Evolutionary conservation across 2,797 vertebrate genomes (phyloP).

Genomic region (Pangasius djambal): DNA sequence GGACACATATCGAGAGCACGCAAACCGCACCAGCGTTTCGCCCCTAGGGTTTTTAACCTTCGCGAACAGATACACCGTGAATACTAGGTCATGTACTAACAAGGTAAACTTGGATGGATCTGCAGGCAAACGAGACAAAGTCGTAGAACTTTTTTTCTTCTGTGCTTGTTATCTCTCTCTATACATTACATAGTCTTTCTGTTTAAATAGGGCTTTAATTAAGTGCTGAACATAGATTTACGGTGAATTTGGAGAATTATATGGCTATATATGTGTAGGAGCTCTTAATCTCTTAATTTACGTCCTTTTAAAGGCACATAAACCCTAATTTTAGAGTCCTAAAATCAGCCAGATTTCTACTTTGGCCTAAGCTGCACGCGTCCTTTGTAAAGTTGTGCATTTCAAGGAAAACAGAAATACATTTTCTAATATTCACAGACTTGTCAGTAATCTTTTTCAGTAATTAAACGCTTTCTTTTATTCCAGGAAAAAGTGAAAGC

Average conservation of each 20-base stretch:
- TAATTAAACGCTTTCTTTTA: background rate
- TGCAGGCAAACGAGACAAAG: background rate
- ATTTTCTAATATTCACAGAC: background rate
- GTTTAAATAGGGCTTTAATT: background rate
- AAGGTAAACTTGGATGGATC: background rate
- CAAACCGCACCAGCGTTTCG: background rate
- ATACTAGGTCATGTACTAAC: background rate
- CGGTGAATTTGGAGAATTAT: background rate
- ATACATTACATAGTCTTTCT: background rate
- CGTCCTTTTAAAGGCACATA: background rate
- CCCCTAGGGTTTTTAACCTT: slow-evolving; percentile 5
- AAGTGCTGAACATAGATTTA: background rate
- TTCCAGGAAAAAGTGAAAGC: slow-evolving; percentile 94
- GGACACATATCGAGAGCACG: no score
- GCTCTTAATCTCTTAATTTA: background rate
- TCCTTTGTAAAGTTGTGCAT: background rate
- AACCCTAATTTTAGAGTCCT: background rate
- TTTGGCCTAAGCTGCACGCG: background rate
- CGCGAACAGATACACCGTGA: background rate
- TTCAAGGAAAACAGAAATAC: background rate
- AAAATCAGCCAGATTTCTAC: no score
- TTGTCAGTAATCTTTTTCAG: background rate
- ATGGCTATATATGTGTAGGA: no score
- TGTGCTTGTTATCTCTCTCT: background rate
- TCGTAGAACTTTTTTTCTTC: background rate